Base-by-base conservation (phyloP, 37 sponge, comb jelly and placozoan genomes). In the Crambe crambe region DNA sequence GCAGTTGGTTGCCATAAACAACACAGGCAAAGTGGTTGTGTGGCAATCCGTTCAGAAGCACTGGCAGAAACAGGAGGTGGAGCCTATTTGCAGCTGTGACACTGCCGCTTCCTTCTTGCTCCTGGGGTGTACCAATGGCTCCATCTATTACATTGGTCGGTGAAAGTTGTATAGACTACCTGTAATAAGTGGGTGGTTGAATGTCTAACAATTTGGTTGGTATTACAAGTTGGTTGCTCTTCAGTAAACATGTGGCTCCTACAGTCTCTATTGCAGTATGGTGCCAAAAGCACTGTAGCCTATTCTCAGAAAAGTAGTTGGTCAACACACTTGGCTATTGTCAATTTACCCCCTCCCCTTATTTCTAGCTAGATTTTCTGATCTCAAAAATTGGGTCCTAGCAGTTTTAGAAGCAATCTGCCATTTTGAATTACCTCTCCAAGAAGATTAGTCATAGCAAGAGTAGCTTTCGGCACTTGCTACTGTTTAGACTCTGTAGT, bases 31-130 rank as follows among this genome's bases (percentile, higher is more conserved):
- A 73, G 95, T 98, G 25, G 98, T 87, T 12, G 94, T 98, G 57
- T 98, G 98, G 98, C 94, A 98, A 75, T 80, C 89, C 2, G 88
- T 93, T 39, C 96, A 89, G 31, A 87, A 85, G 58, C 91, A 95
- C 80, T 98, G 98, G 98, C 51, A 60, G 37, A 56, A 70, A 5
- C 98, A 98, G 67, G 88, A 87, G 42, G 85, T 98, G 38, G 80
- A 83, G 37, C 94, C 94, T 17, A 95, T 98, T 71, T 87, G 96
- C 64, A 98, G 98, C 58, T 95, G 82, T 68, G 94, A 93, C 74
- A 78, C 76, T 22, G 98, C 91, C 17, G 98, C 90, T 22, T 92
- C 86, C 21, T 93, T 90, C 63, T 89, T 98, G 8, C 72, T 98
- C 37, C 76, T 95, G 26, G 98, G 98, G 0, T 95, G 96, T 80